These are phyloP conservation scores for Meganola albula DNA, from an alignment of 2,888 invertebrate species.

Conservation along the genomic window DNA sequence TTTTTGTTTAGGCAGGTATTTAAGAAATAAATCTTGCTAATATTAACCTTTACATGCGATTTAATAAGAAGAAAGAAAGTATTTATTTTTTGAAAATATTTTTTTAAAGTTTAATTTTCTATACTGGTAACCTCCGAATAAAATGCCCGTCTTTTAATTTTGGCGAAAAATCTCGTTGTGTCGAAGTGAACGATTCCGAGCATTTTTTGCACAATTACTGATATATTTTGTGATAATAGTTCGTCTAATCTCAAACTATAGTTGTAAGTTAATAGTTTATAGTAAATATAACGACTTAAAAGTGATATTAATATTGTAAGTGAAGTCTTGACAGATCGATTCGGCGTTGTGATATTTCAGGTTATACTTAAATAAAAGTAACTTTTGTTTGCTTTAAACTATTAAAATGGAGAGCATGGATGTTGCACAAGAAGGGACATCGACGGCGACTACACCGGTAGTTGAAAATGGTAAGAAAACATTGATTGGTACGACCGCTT, in stretches of 20 bases:
- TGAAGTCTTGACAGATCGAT: constrained; percentile 56
- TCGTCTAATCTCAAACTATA: constrained; percentile 28
- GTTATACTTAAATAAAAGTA: constrained; percentile 49
- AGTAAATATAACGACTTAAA: constrained; percentile 21
- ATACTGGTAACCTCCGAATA: constrained; percentile 27
- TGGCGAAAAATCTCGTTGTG: constrained; percentile 45
- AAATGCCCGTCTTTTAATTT: constrained; percentile 38
- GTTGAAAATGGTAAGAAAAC: constrained; percentile 64
- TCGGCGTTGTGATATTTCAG: constrained; percentile 59
- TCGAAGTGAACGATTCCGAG: constrained; percentile 38
- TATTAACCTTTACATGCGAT: no score
- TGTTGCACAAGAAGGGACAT: constrained; percentile 65
- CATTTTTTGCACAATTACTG: constrained; percentile 34
- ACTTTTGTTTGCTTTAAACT: constrained; percentile 33
- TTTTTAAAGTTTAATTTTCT: no score
- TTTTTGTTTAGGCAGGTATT: no score
- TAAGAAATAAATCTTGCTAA: no score
- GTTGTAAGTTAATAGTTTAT: constrained; percentile 24
- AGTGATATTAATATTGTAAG: constrained; percentile 22
- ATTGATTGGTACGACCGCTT: constrained; percentile 31
- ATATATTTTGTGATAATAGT: constrained; percentile 37
- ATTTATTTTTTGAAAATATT: background rate
- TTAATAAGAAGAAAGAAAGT: background rate
- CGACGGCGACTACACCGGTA: constrained; percentile 59
- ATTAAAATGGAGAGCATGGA: constrained; percentile 74